phyloP scores from a whole-genome alignment of 1,140 invertebrate species.

The Drosophila ohnishii region DNA sequence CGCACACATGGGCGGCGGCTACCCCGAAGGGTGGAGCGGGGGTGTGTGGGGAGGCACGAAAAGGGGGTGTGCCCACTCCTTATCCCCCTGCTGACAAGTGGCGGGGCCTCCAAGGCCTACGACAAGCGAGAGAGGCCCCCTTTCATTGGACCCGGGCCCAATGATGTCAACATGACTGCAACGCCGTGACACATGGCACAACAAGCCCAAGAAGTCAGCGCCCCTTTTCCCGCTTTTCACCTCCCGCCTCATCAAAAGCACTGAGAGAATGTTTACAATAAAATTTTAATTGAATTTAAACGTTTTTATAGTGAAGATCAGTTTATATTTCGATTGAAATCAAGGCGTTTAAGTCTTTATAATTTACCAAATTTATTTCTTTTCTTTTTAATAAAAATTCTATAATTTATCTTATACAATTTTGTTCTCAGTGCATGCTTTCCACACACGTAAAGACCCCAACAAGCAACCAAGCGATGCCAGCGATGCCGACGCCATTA shows the following conservation, averaged over 20 bases:
- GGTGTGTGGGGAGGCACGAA: not conserved
- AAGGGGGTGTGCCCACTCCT: not conserved
- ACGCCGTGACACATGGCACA: slow-evolving; percentile 79
- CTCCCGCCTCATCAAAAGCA: not conserved
- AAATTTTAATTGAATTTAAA: too few species aligned
- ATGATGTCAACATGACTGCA: slow-evolving; percentile 81
- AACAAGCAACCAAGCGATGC: slow-evolving; percentile 53
- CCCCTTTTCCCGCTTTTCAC: slow-evolving; percentile 17
- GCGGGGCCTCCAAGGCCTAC: slow-evolving; percentile 40
- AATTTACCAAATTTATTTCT: too few species aligned
- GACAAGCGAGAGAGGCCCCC: slow-evolving; percentile 3
- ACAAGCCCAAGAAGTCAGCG: slow-evolving; percentile 74
- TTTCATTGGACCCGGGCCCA: slow-evolving; percentile 41
- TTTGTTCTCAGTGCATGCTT: slow-evolving; percentile 8
- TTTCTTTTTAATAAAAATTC: not conserved
- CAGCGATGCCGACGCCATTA: slow-evolving; percentile 68
- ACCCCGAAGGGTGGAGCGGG: not conserved
- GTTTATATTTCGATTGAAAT: not conserved
- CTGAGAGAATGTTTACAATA: not conserved
- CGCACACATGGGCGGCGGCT: slow-evolving; percentile 43
- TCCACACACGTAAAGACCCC: slow-evolving; percentile 47
- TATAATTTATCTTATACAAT: not conserved
- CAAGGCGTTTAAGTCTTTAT: not conserved
- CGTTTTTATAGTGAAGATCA: too few species aligned
- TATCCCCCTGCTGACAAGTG: slow-evolving; percentile 61